Evolutionary conservation across 2,113 vertebrate genomes (phyloP), one percentile per base, ranked within the genome.

Genomic region (Oncorhynchus masou): DNA sequence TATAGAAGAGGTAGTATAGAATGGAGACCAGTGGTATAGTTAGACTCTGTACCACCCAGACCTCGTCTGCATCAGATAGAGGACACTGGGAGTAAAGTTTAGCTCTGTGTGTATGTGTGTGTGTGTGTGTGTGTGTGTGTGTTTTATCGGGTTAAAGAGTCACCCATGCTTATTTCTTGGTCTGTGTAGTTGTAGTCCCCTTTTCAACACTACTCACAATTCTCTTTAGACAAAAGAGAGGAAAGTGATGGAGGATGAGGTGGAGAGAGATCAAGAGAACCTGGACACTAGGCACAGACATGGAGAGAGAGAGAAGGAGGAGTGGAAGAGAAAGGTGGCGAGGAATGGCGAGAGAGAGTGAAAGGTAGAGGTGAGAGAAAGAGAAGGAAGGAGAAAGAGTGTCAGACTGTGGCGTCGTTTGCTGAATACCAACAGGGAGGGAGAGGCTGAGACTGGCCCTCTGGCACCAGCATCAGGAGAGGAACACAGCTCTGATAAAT

Each of bases 21-120:
- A 82, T 79, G 73, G 65, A 75, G 71, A 74, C 76, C 77, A 34
- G 34, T 34, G 34, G 34, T 7, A 68, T 8, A 45, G 71, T 67
- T 39, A 81, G 83, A 75, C 76, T 78, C 66, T 82, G 80, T 71
- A 77, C 71, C 75, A 76, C 82, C 75, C 75, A 78, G 78, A 85
- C 85, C 76, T 79, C 77, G 68, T 81, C 80, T 39, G 8, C 71
- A 89, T 87, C 86, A 85, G 87, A 88, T 87, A 81, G 82, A 71
- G 13, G 73, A 54, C 60, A 75, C 59, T 22, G 54, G n/a, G 59
- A 7, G 7, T 68, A 31, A 8, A 12, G 67, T 34, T 39, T 68
- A 6, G 31, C 27, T 68, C 31, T 34, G 19, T 62, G 7, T 39
- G 34, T 9, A 8, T 39, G 34, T 39, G 7, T 39, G 34, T 9